Evolutionary conservation across 2,797 vertebrate species (phyloP), one percentile per base, ranked within the genome.

Genomic region (Mastacembelus armatus): DNA sequence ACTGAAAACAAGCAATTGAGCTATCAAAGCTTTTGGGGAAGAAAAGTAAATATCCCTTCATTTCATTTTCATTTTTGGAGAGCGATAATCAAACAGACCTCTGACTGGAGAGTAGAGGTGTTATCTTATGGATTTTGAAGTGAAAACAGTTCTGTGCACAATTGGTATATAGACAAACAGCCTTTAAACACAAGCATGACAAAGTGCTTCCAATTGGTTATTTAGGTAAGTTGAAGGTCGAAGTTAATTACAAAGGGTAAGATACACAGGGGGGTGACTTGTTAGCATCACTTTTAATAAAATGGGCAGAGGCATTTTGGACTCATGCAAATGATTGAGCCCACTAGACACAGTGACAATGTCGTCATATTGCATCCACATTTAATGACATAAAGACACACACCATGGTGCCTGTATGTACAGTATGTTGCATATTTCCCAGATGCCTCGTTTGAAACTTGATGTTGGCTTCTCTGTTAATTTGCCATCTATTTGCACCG

Each of bases 1-100:
- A 91, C 85, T 94, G 69, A 93, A 94, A 92, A 93, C 91, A 93
- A 92, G 81, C 91, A 87, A 85, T 93, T 92, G 84, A 91, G 88
- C 91, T 93, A 87, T 91, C 77, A 91, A 94, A 94, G 90, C 92
- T 80, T 89, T 84, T 83, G 81, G 77, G 75, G 57, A 74, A 70
- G 89, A 88, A 89, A 92, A 92, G 92, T 88, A 88, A 94, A 91
- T 93, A 92, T 81, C 77, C 66, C 67, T 72, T 64, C 45, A 89
- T 88, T 92, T 93, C 75, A 88, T 92, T 89, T 90, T 85, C 83
- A 81, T 86, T 91, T 89, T 85, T 77, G 75, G 80, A 84, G 70
- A 83, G 82, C 36, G 85, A 89, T 90, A 86, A 90, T 88, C 84
- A 89, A 91, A 91, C 90, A 88, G 54, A 21, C 19, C 64, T 33